A percentile compares a stretch with the other conserved stretches of the same genome.
phyloP scores from a whole-genome alignment of 2,888 invertebrate genomes.

The Stenichneumon culpator region DNA sequence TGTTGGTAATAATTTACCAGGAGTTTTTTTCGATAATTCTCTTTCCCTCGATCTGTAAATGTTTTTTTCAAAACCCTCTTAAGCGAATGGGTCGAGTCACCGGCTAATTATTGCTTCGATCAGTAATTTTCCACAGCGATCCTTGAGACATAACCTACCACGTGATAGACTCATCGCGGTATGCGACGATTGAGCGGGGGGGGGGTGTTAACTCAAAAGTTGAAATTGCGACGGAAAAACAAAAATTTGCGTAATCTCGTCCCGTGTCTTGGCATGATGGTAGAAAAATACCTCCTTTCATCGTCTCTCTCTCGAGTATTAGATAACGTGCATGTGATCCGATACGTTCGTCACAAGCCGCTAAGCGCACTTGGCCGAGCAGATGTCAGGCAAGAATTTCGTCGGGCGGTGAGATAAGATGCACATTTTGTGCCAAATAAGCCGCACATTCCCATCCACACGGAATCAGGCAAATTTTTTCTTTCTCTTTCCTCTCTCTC shows the following conservation, averaged over 20 bases:
- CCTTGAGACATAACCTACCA: neutral
- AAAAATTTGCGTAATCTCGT: constrained; percentile 29
- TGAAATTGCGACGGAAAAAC: constrained; percentile 17
- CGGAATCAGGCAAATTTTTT: neutral
- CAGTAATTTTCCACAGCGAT: constrained; percentile 1
- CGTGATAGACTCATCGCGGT: neutral
- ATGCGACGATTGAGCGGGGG: neutral
- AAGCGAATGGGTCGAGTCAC: neutral
- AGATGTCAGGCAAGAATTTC: constrained; percentile 55
- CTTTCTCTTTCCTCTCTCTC: neutral
- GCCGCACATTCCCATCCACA: neutral
- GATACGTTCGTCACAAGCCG: constrained; percentile 14
- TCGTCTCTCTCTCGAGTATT: constrained; percentile 39
- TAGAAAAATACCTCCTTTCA: neutral
- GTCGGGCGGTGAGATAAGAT: neutral
- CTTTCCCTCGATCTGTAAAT: neutral
- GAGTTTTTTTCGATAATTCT: neutral
- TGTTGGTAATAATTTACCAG: neutral
- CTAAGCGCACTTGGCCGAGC: constrained; percentile 6
- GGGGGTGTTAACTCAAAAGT: neutral
- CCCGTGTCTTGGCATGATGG: constrained; percentile 27
- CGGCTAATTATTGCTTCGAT: neutral
- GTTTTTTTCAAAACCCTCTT: neutral
- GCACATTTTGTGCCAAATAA: constrained; percentile 14
- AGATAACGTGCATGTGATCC: constrained; percentile 65